These are phyloP conservation scores for Drosophila navojoa DNA, from an alignment of 1,140 invertebrate species.

Conservation along the genomic window DNA sequence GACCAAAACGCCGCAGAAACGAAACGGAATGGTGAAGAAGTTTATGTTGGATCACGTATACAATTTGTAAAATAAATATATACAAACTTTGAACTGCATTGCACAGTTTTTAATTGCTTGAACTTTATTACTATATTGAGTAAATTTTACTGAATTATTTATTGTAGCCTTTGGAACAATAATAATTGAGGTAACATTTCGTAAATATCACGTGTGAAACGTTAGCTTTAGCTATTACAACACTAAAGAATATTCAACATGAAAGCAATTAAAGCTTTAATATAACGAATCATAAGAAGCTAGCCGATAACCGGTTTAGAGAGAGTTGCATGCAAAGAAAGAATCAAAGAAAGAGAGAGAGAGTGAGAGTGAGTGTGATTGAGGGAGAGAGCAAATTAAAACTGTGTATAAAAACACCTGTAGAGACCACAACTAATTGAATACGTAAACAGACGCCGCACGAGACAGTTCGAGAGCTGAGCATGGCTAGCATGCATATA, in stretches of 20 bases:
- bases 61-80: conserved; percentile 12
- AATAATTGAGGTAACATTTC: too few relatives aligned
- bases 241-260: too few relatives aligned
- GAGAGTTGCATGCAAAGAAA: background rate
- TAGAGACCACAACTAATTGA: conserved; percentile 31
- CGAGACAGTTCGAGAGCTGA: conserved; percentile 12
- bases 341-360: background rate
- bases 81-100: background rate
- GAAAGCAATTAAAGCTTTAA: background rate
- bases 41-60: background rate
- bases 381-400: background rate
- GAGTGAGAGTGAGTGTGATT: background rate
- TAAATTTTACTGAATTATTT: too few relatives aligned
- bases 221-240: background rate
- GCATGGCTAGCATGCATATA: conserved; percentile 1
- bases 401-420: conserved; percentile 56
- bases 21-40: conserved; percentile 6
- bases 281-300: too few relatives aligned
- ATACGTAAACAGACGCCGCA: conserved; percentile 35
- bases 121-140: too few relatives aligned
- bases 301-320: background rate
- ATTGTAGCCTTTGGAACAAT: too few relatives aligned
- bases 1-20: background rate
- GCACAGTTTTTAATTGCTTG: background rate
- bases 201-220: background rate